Evolutionary conservation across 1,140 invertebrate genomes (phyloP).

Genomic region (Chymomyza costata): DNA sequence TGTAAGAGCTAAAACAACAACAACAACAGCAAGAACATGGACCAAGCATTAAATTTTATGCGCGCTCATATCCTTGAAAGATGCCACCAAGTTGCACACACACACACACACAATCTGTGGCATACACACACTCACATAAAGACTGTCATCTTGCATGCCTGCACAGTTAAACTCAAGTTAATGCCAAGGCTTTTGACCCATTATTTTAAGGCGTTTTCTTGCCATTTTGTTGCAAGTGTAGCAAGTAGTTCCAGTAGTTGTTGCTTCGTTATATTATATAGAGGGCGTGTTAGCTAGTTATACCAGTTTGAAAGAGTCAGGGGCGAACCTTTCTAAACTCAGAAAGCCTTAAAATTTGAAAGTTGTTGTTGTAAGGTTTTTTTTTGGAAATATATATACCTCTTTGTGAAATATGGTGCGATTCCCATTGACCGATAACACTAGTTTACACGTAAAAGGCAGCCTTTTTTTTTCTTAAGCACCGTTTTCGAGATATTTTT

Average conservation of each 20-base stretch:
- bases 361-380: too few species aligned
- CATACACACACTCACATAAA: conserved; percentile 23
- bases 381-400: too few species aligned
- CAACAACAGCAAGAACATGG: conserved; percentile 8
- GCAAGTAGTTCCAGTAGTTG: conserved; percentile 1
- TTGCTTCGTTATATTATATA: conserved; percentile 8
- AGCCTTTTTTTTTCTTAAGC: too few species aligned
- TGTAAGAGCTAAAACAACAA: conserved; percentile 17
- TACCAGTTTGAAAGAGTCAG: too few species aligned
- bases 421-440: too few species aligned
- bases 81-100: too few species aligned
- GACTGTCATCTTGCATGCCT: conserved; percentile 15
- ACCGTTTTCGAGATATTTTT: too few species aligned
- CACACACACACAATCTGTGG: conserved; percentile 21
- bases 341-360: too few species aligned
- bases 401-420: too few species aligned
- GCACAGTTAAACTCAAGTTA: conserved; percentile 48
- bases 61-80: conserved; percentile 42
- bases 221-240: conserved; percentile 28
- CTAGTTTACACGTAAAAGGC: too few species aligned
- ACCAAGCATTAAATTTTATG: conserved; percentile 57
- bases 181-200: conserved; percentile 59
- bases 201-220: conserved; percentile 50
- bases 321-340: too few species aligned
- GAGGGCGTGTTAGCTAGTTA: too few species aligned